Evolutionary conservation across 2,113 vertebrate species (phyloP), one percentile per base, ranked within the genome.

Genomic region (Syngnathus typhle): DNA sequence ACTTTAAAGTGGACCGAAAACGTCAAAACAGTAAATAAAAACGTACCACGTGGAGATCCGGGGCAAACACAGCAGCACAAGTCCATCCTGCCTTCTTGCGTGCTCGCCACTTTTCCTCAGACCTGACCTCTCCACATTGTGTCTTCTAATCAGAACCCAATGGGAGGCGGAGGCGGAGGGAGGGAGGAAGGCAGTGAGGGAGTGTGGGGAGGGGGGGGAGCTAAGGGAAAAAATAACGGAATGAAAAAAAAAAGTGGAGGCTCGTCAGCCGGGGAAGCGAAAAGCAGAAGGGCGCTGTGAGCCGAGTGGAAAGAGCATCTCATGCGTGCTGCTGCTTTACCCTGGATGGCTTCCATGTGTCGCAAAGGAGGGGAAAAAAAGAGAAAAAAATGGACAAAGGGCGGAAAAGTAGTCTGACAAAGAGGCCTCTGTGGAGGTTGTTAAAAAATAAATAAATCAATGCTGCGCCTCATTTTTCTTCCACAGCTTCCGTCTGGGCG

Each of bases 31-130:
- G 47, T 23, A 70, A 68, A 68, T 36, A 1, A 39, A 68, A 56
- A 60, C 90, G 71, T 89, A 91, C 90, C 90, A 54, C 74, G 1
- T 3, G 38, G 66, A 1, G 60, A 71, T 70, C 74, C 43, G 0
- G 65, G 27, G 52, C 89, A 90, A 58, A 83, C 73, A 70, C 90
- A 90, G 63, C 88, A 92, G 87, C 90, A 90, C n/a, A 88, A 68
- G 63, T 88, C 85, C 91, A 92, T 92, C 80, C 68, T 60, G 69
- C 60, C 78, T 64, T 39, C n/a, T 65, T 59, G 69, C 68, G 76
- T 52, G 80, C 78, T 66, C 81, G 59, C 69, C 69, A 76, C 82
- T 87, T 86, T 90, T 74, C 60, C 65, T 73, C 86, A 79, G 64
- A 81, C 77, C 85, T 89, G 87, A 88, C 85, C 88, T 79, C 74